phyloP scores from a whole-genome alignment of 2,888 invertebrate genomes.

The Rotaria socialis region DNA sequence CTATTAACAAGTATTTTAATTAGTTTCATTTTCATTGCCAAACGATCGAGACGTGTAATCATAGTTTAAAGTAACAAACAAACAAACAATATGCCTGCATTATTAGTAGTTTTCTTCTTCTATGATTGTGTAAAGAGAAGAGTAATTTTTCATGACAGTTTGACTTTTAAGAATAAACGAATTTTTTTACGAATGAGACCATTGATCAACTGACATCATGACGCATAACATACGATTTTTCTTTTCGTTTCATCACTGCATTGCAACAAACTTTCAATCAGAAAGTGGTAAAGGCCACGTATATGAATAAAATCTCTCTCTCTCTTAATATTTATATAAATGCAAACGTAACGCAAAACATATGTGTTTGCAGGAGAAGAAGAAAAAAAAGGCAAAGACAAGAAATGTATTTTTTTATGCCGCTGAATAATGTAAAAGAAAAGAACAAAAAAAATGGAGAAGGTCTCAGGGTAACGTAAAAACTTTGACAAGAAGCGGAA shows the following conservation, averaged over 20 bases:
- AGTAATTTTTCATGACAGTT: no score
- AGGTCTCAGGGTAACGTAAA: background rate
- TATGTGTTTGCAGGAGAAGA: background rate
- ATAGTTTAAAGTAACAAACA: no score
- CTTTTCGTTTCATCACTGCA: background rate
- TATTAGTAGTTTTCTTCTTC: no score
- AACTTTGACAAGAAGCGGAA: background rate
- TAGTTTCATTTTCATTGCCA: no score
- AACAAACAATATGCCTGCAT: no score
- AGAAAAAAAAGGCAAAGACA: background rate
- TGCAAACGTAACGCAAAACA: background rate
- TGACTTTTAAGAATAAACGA: no score
- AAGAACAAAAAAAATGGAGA: constrained; percentile 5
- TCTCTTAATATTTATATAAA: background rate
- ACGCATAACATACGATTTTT: background rate
- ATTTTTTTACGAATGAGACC: no score
- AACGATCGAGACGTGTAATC: no score
- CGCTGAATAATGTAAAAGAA: background rate
- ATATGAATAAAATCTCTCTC: background rate
- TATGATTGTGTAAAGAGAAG: no score
- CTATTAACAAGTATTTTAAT: no score
- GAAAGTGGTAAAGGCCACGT: background rate
- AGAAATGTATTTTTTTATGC: constrained; percentile 17
- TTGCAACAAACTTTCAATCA: background rate
- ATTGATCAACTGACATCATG: background rate